phyloP scores from a whole-genome alignment of 1,140 invertebrate genomes.

The Caenorhabditis elegans region DNA sequence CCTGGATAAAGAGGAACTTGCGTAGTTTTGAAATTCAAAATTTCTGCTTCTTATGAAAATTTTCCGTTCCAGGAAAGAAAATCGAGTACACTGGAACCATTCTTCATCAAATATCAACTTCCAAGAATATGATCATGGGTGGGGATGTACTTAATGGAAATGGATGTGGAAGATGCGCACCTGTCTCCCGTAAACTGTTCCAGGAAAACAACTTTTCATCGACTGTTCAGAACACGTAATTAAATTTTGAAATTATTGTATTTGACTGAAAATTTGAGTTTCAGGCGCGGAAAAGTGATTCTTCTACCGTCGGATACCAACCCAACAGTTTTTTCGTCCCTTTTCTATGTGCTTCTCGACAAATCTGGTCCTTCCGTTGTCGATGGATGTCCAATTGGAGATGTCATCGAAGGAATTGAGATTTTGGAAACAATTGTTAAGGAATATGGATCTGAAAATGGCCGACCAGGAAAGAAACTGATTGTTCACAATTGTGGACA shows the following conservation, averaged over 20 bases:
- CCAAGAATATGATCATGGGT: constrained; percentile 22
- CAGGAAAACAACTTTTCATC: constrained; percentile 11
- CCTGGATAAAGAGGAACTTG: too few relatives aligned
- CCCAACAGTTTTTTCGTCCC: neutral
- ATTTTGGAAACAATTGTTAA: neutral
- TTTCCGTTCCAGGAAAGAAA: neutral
- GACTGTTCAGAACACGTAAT: neutral
- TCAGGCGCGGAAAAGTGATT: constrained; percentile 13
- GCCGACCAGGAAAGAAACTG: neutral
- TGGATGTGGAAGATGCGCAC: neutral
- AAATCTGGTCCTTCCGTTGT: neutral
- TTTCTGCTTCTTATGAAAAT: neutral
- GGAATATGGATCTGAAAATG: constrained; percentile 6
- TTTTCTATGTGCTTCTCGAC: constrained; percentile 6
- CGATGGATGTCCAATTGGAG: neutral
- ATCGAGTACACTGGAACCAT: constrained; percentile 22
- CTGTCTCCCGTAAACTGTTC: neutral
- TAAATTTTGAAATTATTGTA: neutral
- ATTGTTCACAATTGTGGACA: constrained; percentile 3
- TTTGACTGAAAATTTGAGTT: neutral
- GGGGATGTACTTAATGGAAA: neutral
- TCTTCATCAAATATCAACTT: neutral
- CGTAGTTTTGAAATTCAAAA: too few relatives aligned
- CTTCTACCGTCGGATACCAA: neutral
- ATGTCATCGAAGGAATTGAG: neutral